Conservation (phyloP, 2,113 vertebrate genomes). For the Poeciliopsis turrubarensis region DNA sequence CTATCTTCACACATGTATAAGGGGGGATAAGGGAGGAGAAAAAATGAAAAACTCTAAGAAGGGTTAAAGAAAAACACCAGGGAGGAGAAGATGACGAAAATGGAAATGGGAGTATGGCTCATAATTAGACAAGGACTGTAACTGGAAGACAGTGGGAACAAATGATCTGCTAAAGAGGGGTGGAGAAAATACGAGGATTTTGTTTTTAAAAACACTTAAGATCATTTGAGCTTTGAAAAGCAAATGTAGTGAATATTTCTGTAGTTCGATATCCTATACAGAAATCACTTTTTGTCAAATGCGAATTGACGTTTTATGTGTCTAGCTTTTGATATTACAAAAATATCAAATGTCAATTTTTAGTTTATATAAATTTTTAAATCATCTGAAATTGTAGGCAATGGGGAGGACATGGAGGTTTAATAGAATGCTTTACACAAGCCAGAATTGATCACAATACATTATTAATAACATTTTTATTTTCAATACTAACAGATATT, state of each 20-base stretch:
- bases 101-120: constrained; percentile 18
- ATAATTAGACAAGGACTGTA: constrained; percentile 19
- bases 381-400: too few relatives aligned
- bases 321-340: background rate
- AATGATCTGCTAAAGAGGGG: background rate
- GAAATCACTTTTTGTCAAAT: background rate
- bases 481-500: too few relatives aligned
- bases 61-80: constrained; percentile 30
- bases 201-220: background rate
- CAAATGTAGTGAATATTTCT: background rate
- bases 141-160: background rate
- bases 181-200: background rate
- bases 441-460: too few relatives aligned
- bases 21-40: background rate
- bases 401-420: too few relatives aligned
- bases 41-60: constrained; percentile 1
- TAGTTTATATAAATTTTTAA: too few relatives aligned
- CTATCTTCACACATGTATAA: constrained; percentile 50
- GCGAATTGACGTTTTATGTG: background rate
- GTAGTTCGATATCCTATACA: too few relatives aligned
- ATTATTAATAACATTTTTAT: too few relatives aligned
- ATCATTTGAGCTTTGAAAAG: background rate
- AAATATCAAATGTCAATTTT: background rate
- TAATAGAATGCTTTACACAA: too few relatives aligned
- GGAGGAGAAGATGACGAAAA: constrained; percentile 24